Base-by-base conservation (phyloP, 2,113 vertebrate genomes). In the Trochalopteron elliotii region DNA sequence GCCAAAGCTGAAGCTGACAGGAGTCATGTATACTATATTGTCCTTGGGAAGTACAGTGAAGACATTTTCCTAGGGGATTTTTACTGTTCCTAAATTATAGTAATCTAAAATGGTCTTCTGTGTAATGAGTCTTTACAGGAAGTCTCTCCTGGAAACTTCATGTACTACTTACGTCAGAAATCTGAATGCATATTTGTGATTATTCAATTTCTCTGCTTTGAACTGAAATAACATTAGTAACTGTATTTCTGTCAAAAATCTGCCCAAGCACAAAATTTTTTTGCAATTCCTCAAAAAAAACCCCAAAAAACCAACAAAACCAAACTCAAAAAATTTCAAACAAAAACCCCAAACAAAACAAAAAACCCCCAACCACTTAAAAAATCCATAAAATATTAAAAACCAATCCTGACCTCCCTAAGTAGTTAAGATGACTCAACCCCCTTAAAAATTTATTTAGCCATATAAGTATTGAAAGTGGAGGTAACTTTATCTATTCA, bases 401-500 rank as follows among this genome's bases (percentile, higher is more conserved):
- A 45, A 45, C 1, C 4, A 20, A 12, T 19, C 7, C 16, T 14
- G 21, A 79, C 5, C 4, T 30, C 9, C 8, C 7, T 63, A 13
- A 40, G 7, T 31, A 64, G 6, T 49, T 30, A 44, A 19, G 28
- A 24, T 69, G 16, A 49, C 4, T 86, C 28, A n/a, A 14, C 5
- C 7, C 42, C 5, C 5, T 53, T 69, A 27, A 52, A 55, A 27
- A 18, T 6, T 42, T 42, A 5, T 55, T 83, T 64, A 64, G 44
- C n/a, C 2, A 37, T 65, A 14, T 25, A 64, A 60, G 0, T 61
- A 23, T n/a, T 52, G 10, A 56, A 50, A 83, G 52, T 1, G 0
- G 7, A 69, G 4, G 17, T 45, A 47, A 8, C 11, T 8, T 45
- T 56, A 89, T 59, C 2, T 4, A 56, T 75, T 61, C 15, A 64